These are phyloP conservation scores for Limnothrissa miodon DNA, from an alignment of 2,113 vertebrate genomes.

Conservation along the genomic window DNA sequence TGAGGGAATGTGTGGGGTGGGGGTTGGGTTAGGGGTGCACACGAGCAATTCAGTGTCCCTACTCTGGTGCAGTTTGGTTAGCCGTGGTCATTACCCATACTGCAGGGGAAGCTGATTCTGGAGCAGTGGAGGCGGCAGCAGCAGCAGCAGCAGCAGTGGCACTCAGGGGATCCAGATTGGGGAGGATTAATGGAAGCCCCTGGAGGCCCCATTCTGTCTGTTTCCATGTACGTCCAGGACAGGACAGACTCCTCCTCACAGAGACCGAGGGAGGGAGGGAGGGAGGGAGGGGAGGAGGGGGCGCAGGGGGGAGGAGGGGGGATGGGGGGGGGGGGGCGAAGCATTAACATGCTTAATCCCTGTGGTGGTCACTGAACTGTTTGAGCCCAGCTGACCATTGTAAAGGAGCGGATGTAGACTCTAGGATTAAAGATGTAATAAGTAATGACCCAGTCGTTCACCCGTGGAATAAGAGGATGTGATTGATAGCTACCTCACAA, in stretches of 20 bases:
- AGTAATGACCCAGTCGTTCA: background rate
- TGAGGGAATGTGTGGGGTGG: no score
- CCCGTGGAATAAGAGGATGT: background rate
- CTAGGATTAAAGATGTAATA: background rate
- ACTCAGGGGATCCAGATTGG: conserved; percentile 29
- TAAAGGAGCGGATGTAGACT: background rate
- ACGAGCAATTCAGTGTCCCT: background rate
- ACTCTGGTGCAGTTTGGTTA: background rate
- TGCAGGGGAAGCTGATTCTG: conserved; percentile 21
- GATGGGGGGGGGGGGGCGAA: background rate
- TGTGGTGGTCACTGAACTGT: background rate
- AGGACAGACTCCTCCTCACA: conserved; percentile 25
- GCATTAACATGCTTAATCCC: conserved; percentile 30
- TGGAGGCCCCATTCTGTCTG: conserved; percentile 30
- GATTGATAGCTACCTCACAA: background rate
- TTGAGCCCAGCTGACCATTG: background rate
- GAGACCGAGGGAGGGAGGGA: conserved; percentile 7
- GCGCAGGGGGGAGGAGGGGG: background rate
- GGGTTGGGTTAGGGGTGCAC: background rate
- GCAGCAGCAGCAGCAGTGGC: conserved; percentile 24
- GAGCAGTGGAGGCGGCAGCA: conserved; percentile 27
- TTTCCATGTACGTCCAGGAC: conserved; percentile 29
- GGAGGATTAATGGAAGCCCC: conserved; percentile 42
- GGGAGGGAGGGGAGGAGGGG: background rate
- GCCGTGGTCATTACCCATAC: background rate